Conservation (phyloP, 1,140 invertebrate genomes). For the Musca domestica region DNA sequence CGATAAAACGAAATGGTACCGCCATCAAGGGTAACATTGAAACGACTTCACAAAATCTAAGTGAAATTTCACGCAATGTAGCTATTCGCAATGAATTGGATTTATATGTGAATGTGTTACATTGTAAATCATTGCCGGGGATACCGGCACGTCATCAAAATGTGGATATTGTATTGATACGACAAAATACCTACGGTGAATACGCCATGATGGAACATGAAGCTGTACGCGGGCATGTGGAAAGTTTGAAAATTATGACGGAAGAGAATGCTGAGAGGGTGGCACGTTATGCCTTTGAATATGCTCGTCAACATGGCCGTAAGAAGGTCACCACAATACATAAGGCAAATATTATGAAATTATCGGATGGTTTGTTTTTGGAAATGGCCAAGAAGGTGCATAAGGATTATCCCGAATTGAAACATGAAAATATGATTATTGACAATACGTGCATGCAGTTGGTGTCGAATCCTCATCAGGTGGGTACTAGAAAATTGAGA, state of each 20-base stretch:
- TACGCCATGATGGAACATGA: conserved; percentile 98
- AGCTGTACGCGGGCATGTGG: conserved; percentile 89
- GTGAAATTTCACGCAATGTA: conserved; percentile 81
- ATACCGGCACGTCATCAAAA: conserved; percentile 83
- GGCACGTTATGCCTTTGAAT: conserved; percentile 94
- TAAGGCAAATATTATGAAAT: conserved; percentile 99
- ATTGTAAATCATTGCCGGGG: conserved; percentile 90
- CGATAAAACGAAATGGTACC: conserved; percentile 94
- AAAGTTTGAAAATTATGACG: conserved; percentile 97
- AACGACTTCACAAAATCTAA: conserved; percentile 75
- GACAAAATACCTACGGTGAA: conserved; percentile 93
- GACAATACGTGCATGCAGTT: conserved; percentile 97
- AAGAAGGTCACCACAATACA: conserved; percentile 93
- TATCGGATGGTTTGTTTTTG: conserved; percentile 93
- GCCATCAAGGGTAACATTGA: conserved; percentile 96
- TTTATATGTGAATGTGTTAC: conserved; percentile 93
- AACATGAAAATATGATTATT: conserved; percentile 95
- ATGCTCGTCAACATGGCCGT: conserved; percentile 80
- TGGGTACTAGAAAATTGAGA: neutral
- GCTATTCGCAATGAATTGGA: conserved; percentile 89
- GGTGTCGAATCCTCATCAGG: conserved; percentile 71
- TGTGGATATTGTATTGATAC: conserved; percentile 90
- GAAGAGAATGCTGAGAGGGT: conserved; percentile 88
- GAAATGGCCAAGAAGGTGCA: conserved; percentile 81
- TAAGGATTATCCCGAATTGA: conserved; percentile 91